Evolutionary conservation across 2,888 invertebrate species (phyloP).

Genomic region (Tuta absoluta): DNA sequence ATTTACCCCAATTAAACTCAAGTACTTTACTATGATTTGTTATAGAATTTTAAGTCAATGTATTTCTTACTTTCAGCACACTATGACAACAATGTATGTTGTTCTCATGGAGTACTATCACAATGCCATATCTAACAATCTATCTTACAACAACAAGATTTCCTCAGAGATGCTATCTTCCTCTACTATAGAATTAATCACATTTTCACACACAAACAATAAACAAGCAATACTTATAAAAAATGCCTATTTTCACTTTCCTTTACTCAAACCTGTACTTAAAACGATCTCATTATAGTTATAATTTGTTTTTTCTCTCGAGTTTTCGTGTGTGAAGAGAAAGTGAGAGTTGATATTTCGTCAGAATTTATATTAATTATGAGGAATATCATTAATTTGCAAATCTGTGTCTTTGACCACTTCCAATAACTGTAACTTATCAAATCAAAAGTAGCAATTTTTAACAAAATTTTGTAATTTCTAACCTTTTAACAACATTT

Average conservation of each 20-base stretch:
- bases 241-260: slow-evolving; percentile 14
- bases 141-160: background rate
- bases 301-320: slow-evolving; percentile 1
- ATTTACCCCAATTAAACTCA: too few relatives aligned
- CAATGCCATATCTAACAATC: background rate
- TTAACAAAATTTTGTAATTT: too few relatives aligned
- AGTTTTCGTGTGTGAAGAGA: slow-evolving; percentile 2
- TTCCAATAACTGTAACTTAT: background rate
- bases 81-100: background rate
- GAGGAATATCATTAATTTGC: slow-evolving; percentile 3
- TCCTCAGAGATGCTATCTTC: background rate
- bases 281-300: slow-evolving; percentile 14
- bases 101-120: background rate
- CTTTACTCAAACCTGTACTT: slow-evolving; percentile 12
- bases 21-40: too few relatives aligned
- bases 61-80: background rate
- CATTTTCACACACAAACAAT: slow-evolving; percentile 14
- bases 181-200: slow-evolving; percentile 5
- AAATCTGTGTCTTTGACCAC: background rate
- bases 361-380: background rate
- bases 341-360: slow-evolving; percentile 11
- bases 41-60: background rate
- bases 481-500: too few relatives aligned
- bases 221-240: slow-evolving; percentile 9
- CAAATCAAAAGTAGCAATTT: too few relatives aligned